Conservation (phyloP, 2,888 invertebrate genomes). For the Heteromurus nitidus region DNA sequence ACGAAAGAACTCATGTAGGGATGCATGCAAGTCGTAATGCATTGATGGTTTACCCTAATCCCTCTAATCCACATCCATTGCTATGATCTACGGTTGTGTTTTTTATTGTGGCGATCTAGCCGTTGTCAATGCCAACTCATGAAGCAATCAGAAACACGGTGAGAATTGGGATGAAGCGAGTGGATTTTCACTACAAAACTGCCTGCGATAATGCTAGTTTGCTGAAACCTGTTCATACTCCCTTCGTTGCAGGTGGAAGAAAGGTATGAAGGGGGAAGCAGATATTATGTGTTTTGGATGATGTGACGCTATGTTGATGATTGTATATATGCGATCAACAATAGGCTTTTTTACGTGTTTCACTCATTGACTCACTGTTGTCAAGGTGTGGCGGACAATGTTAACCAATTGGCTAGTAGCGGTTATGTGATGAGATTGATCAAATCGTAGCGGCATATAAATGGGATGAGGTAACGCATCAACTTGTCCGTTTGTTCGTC, state of each 20-base stretch:
- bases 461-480: conserved; percentile 7
- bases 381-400: conserved; percentile 58
- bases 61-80: too few relatives aligned
- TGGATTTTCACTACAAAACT: background rate
- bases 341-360: conserved; percentile 33
- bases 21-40: too few relatives aligned
- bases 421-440: conserved; percentile 24
- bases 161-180: background rate
- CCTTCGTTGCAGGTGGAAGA: background rate
- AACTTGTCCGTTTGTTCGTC: conserved; percentile 43
- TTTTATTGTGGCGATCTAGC: background rate
- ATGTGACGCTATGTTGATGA: background rate
- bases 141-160: background rate
- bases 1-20: too few relatives aligned
- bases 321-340: conserved; percentile 11
- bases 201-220: too few relatives aligned
- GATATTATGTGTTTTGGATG: background rate
- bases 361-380: conserved; percentile 49
- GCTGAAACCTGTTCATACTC: background rate
- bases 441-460: conserved; percentile 21
- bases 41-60: too few relatives aligned
- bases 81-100: too few relatives aligned
- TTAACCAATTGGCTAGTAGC: conserved; percentile 21
- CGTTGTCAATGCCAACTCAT: conserved; percentile 29
- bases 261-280: too few relatives aligned